Conservation (phyloP, 35 echinoderm and acorn worm genomes). For the Ophiothrix spiculata region DNA sequence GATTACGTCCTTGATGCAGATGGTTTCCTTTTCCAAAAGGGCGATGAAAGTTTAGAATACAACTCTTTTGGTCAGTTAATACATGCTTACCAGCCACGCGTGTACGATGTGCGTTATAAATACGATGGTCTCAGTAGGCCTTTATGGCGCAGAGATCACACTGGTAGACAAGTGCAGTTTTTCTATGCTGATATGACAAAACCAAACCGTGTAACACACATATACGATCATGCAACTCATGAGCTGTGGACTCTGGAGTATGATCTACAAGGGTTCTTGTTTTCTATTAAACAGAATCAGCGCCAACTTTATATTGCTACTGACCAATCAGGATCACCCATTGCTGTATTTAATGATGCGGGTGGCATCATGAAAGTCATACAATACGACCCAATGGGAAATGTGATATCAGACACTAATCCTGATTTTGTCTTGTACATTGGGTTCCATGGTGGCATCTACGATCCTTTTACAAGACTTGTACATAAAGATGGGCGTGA, state of each 20-base stretch:
- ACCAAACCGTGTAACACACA: slow-evolving; percentile 65
- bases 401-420: slow-evolving; percentile 52
- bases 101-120: slow-evolving; percentile 89
- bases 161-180: slow-evolving; percentile 71
- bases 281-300: slow-evolving; percentile 59
- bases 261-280: slow-evolving; percentile 72
- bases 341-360: slow-evolving; percentile 53
- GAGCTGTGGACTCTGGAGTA: slow-evolving; percentile 89
- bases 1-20: slow-evolving; percentile 75
- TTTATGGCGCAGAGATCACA: slow-evolving; percentile 79
- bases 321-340: slow-evolving; percentile 81
- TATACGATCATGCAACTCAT: slow-evolving; percentile 58
- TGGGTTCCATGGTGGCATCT: slow-evolving; percentile 86
- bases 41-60: slow-evolving; percentile 78
- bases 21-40: slow-evolving; percentile 80
- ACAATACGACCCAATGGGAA: slow-evolving; percentile 70
- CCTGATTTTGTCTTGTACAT: slow-evolving; percentile 74
- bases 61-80: slow-evolving; percentile 70
- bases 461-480: slow-evolving; percentile 77
- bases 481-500: slow-evolving; percentile 82
- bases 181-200: slow-evolving; percentile 84
- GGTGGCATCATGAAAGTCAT: slow-evolving; percentile 56
- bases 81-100: slow-evolving; percentile 73
- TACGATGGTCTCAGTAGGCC: slow-evolving; percentile 84
- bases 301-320: slow-evolving; percentile 69